Evolutionary conservation across 2,888 invertebrate genomes (phyloP).

Genomic region (Frankliniella fusca): DNA sequence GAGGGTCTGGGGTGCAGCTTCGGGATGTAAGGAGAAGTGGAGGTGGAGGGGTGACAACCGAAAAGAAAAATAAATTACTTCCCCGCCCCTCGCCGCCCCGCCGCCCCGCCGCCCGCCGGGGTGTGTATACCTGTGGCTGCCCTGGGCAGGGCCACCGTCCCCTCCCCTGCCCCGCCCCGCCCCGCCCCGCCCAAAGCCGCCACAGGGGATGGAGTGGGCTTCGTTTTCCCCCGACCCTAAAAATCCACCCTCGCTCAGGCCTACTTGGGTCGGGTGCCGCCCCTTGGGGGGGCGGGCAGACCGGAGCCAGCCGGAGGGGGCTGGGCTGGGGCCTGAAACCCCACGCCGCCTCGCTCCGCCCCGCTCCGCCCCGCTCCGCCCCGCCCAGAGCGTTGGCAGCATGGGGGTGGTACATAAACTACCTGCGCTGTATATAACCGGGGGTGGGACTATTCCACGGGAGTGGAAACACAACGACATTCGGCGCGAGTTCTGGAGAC

Average conservation of each 20-base stretch:
- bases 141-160: neutral
- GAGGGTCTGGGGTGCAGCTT: neutral
- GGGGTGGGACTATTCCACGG: too few species aligned
- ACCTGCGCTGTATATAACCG: too few species aligned
- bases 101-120: neutral
- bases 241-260: neutral
- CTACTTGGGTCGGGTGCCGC: neutral
- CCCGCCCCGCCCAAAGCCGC: neutral
- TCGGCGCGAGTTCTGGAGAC: too few species aligned
- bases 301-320: neutral
- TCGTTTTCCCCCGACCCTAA: neutral
- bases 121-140: neutral
- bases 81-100: neutral
- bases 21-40: neutral
- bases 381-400: too few species aligned
- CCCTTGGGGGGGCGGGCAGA: neutral
- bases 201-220: too few species aligned
- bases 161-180: neutral
- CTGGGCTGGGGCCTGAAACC: too few species aligned
- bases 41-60: neutral
- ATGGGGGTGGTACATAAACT: too few species aligned
- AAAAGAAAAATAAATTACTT: neutral
- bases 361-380: too few species aligned
- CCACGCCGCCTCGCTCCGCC: too few species aligned
- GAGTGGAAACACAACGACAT: too few species aligned